Percentiles rank a stretch among this genome's conserved stretches.
Evolutionary conservation across 1,140 invertebrate species (phyloP).

Genomic region (Eumeta japonica): DNA sequence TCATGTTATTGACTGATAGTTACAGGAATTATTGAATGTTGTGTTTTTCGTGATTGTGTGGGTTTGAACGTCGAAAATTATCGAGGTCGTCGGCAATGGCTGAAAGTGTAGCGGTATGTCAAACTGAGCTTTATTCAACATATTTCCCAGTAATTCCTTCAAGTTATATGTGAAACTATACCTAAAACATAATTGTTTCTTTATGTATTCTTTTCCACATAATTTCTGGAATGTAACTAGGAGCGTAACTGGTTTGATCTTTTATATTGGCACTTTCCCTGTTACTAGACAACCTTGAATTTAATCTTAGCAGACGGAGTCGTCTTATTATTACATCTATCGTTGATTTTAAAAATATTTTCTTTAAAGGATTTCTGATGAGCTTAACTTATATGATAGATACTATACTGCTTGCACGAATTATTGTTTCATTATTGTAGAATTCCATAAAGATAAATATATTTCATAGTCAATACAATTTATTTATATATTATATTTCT

Average conservation of each 20-base stretch:
- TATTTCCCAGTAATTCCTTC: not conserved
- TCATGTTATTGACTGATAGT: not conserved
- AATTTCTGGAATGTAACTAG: not conserved
- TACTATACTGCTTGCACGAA: too few relatives aligned
- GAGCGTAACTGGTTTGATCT: too few relatives aligned
- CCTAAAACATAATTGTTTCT: not conserved
- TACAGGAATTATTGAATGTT: not conserved
- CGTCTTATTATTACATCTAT: not conserved
- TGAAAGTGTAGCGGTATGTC: constrained; percentile 9
- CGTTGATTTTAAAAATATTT: too few relatives aligned
- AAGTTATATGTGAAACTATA: not conserved
- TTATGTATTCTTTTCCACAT: not conserved
- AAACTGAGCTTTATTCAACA: not conserved
- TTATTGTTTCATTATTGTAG: too few relatives aligned
- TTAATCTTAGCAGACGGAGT: not conserved
- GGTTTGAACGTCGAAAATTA: constrained; percentile 19
- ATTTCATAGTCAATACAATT: too few relatives aligned
- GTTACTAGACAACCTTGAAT: constrained; percentile 3
- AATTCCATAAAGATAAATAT: too few relatives aligned
- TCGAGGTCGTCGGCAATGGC: constrained; percentile 28
- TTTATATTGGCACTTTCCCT: not conserved
- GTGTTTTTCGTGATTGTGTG: not conserved
- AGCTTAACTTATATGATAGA: too few relatives aligned
- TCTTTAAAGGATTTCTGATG: too few relatives aligned
- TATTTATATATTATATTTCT: too few relatives aligned